phyloP scores from a whole-genome alignment of 2,113 vertebrate species.

The Elaphurus davidianus region DNA sequence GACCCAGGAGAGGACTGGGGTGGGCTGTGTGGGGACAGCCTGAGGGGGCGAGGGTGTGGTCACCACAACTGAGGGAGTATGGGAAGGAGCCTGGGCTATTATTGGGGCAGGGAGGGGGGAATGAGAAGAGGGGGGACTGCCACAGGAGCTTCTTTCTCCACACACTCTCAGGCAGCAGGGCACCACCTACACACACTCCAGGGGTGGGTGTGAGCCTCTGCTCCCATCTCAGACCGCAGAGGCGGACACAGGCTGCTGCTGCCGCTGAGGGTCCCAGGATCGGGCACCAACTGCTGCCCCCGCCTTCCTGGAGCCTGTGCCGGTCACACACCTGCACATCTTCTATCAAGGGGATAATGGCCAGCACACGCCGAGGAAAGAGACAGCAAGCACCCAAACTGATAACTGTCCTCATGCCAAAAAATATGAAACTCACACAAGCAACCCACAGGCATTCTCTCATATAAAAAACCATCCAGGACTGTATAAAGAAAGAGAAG shows the following conservation, averaged over 20 bases:
- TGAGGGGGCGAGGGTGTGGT: background rate
- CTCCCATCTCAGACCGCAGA: background rate
- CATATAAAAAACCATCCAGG: background rate
- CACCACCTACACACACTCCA: background rate
- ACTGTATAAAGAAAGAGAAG: background rate
- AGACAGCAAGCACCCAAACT: background rate
- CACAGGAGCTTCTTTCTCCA: background rate
- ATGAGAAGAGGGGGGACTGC: background rate
- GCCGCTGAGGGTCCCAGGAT: background rate
- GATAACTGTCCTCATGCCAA: background rate
- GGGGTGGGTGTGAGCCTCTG: background rate
- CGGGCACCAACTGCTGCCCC: background rate
- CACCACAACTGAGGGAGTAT: background rate
- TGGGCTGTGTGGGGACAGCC: background rate
- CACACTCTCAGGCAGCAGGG: background rate
- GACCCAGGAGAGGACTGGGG: background rate
- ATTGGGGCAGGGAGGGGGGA: background rate
- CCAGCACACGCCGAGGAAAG: background rate
- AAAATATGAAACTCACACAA: background rate
- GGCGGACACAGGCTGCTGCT: background rate
- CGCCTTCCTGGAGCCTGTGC: background rate
- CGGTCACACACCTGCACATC: background rate
- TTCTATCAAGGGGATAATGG: fast-evolving
- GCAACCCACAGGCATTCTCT: background rate
- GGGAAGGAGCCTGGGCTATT: background rate